Base-by-base conservation (phyloP, 1,140 invertebrate genomes). In the Streblospio benedicti region DNA sequence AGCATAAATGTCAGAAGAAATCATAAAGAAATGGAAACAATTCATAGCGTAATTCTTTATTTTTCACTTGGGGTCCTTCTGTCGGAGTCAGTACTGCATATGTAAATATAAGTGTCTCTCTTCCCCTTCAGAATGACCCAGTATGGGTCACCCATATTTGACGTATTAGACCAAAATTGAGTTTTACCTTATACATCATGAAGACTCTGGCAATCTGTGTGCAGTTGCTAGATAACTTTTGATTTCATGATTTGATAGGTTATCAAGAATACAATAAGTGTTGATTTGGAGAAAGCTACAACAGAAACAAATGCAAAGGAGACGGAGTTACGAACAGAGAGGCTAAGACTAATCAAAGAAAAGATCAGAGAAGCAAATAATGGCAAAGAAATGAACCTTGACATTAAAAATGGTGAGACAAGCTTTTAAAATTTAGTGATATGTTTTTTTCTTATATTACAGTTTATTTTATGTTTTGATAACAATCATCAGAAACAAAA, bases 181-280 rank as follows among this genome's bases (percentile, higher is more conserved):
- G 9, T 38, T 9, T 38, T 38, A 38, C 9, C 35, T 9, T 9
- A 38, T n/a, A 9, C 9, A n/a, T 9, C 35, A n/a, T 38, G 35
- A 38, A 9, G 35, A 9, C 35, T 38, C 9, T 9, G n/a, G 9
- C 35, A 38, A 38, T 9, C 35, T 38, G 35, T 41, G 38, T 41
- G 38, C 12, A 6, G 25, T 23, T 44, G 43, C 43, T 2, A n/a
- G n/a, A 44, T 44, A 23, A 44, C 43, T 23, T 44, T 23, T 44
- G 43, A 44, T 23, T 44, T 50, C 12, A 18, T 33, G 6, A 5
- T 43, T 56, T 38, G 64, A 1, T 47, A 79, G 77, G 77, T 79
- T 1, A 68, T 80, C 14, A 67, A 70, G 20, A 68, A 65, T 6
- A 78, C 75, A 14, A 80, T 80, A 35, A 53, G 67, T 9, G 70